Conservation (phyloP, 2,888 invertebrate genomes). For the Tillus elongatus region DNA sequence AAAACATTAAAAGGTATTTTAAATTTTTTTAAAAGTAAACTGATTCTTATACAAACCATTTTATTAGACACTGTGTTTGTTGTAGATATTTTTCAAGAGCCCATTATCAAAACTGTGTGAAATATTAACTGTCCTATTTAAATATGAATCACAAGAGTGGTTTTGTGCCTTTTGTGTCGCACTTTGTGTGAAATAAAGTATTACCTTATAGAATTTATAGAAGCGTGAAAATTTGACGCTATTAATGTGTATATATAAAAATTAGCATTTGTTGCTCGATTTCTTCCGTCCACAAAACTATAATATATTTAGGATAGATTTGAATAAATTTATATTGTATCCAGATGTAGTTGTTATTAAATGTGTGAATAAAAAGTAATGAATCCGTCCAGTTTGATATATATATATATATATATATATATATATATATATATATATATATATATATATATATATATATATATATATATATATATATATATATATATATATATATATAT, state of each 20-base stretch:
- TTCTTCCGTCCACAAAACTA: too few species aligned
- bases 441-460: neutral
- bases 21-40: neutral
- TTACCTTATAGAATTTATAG: too few species aligned
- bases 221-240: too few species aligned
- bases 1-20: too few species aligned
- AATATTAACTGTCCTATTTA: neutral
- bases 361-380: neutral
- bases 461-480: neutral
- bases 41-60: neutral
- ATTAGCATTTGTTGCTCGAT: too few species aligned
- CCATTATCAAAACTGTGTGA: neutral
- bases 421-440: too few species aligned
- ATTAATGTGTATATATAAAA: too few species aligned
- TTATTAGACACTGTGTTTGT: neutral
- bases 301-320: too few species aligned
- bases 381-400: too few species aligned
- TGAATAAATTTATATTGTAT: too few species aligned
- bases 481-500: too few species aligned
- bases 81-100: slow-evolving; percentile 3
- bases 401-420: too few species aligned
- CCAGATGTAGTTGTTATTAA: neutral
- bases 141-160: slow-evolving; percentile 25
- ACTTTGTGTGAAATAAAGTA: slow-evolving; percentile 26
- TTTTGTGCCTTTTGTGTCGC: slow-evolving; percentile 31